Evolutionary conservation across 2,797 vertebrate species (phyloP).

Genomic region (Acestrorhynchus altus): DNA sequence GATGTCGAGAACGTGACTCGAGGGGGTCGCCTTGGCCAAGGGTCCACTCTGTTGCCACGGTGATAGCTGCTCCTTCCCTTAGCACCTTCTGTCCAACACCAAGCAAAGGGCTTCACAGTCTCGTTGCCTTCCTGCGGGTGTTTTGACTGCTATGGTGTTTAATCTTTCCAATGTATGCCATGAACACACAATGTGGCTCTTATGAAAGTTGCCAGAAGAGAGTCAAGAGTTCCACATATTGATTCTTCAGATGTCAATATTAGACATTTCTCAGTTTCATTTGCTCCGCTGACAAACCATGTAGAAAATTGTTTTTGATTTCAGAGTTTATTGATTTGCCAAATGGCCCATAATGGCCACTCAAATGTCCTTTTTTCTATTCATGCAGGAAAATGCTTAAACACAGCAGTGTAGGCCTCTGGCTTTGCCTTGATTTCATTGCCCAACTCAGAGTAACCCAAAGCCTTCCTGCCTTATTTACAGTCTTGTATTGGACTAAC

Average conservation of each 20-base stretch:
- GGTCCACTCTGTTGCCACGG: slow-evolving; percentile 42
- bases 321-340: slow-evolving; percentile 69
- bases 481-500: slow-evolving; percentile 47
- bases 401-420: background rate
- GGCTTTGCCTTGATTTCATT: slow-evolving; percentile 10
- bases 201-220: slow-evolving; percentile 33
- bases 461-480: slow-evolving; percentile 39
- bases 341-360: slow-evolving; percentile 68
- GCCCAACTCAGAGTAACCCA: slow-evolving; percentile 9
- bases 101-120: slow-evolving; percentile 3
- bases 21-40: slow-evolving; percentile 10
- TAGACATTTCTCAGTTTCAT: slow-evolving; percentile 60
- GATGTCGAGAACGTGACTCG: slow-evolving; percentile 38
- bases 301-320: slow-evolving; percentile 68
- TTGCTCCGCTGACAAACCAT: slow-evolving; percentile 62
- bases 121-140: background rate
- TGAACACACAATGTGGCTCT: background rate
- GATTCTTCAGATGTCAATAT: slow-evolving; percentile 63
- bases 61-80: slow-evolving; percentile 35
- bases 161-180: slow-evolving; percentile 2
- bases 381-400: slow-evolving; percentile 40
- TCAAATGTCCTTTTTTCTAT: slow-evolving; percentile 48
- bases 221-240: slow-evolving; percentile 53
- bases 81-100: slow-evolving; percentile 26
- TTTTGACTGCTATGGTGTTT: slow-evolving; percentile 11